These are phyloP conservation scores for Ctenicera cuprea DNA, from an alignment of 2,888 invertebrate genomes.

Conservation along the genomic window DNA sequence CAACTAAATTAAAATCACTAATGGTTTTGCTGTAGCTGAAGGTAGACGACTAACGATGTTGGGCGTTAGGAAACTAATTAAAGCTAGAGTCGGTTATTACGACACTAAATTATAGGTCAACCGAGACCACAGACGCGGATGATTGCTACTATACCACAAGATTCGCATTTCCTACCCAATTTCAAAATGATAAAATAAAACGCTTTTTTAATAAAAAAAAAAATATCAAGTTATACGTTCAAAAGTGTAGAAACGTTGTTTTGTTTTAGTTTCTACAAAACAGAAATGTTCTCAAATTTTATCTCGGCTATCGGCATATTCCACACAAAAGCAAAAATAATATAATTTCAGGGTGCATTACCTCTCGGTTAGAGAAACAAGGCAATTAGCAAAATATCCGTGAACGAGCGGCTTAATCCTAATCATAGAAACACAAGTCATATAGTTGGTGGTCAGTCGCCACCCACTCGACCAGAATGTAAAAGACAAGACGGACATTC, in stretches of 20 bases:
- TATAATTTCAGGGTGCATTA: slow-evolving; percentile 48
- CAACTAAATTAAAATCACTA: slow-evolving; percentile 53
- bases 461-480: slow-evolving; percentile 58
- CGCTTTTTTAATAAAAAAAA: slow-evolving; percentile 22
- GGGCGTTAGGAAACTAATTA: slow-evolving; percentile 55
- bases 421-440: slow-evolving; percentile 54
- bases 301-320: slow-evolving; percentile 12
- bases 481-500: slow-evolving; percentile 48
- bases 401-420: slow-evolving; percentile 54
- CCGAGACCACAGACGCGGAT: slow-evolving; percentile 52
- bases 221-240: background rate
- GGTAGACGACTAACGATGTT: slow-evolving; percentile 52
- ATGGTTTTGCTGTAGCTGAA: slow-evolving; percentile 37
- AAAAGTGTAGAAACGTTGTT: background rate
- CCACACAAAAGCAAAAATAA: slow-evolving; percentile 39
- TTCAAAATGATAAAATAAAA: slow-evolving; percentile 40
- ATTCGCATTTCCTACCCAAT: slow-evolving; percentile 49
- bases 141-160: slow-evolving; percentile 48
- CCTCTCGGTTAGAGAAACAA: slow-evolving; percentile 50
- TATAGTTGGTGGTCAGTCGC: slow-evolving; percentile 49
- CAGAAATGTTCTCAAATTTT: background rate
- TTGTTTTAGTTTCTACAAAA: background rate
- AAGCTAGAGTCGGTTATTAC: slow-evolving; percentile 51
- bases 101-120: slow-evolving; percentile 50
- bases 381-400: slow-evolving; percentile 59